Evolutionary conservation across 2,797 vertebrate species (phyloP).

Genomic region (Lepus oiostolus): DNA sequence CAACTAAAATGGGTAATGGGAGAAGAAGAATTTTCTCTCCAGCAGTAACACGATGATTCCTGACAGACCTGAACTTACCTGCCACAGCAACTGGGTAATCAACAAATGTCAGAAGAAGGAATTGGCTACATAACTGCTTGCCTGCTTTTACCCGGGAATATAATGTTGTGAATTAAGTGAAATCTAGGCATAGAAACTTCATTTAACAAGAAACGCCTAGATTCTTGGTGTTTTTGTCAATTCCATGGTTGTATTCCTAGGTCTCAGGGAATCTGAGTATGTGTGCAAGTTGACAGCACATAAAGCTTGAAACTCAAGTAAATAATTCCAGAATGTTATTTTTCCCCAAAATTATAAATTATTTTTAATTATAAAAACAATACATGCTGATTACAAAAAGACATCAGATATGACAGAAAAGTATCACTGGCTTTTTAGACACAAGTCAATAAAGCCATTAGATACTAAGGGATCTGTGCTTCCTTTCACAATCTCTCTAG

Average conservation of each 20-base stretch:
- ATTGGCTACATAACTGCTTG: background rate
- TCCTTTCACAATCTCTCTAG: background rate
- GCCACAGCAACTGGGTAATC: background rate
- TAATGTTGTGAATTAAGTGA: background rate
- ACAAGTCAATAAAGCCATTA: constrained; percentile 44
- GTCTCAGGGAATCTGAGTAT: background rate
- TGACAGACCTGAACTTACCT: background rate
- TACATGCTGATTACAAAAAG: background rate
- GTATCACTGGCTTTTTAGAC: background rate
- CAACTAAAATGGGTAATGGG: background rate
- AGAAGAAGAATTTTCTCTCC: constrained; percentile 21
- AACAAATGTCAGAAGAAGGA: constrained; percentile 17
- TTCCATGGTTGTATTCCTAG: background rate
- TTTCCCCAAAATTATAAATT: background rate
- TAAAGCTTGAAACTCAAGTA: background rate
- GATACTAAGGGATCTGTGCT: background rate
- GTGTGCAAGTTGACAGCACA: background rate
- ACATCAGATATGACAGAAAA: constrained; percentile 1
- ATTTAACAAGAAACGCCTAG: constrained; percentile 32
- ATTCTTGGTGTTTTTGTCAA: constrained; percentile 1
- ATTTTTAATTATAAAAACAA: constrained; percentile 57
- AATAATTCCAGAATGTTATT: background rate
- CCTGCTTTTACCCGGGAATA: constrained; percentile 17
- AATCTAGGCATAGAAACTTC: background rate
- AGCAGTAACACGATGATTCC: constrained; percentile 25